Conservation (phyloP, 2,888 invertebrate genomes). For the Drosophila recens region DNA sequence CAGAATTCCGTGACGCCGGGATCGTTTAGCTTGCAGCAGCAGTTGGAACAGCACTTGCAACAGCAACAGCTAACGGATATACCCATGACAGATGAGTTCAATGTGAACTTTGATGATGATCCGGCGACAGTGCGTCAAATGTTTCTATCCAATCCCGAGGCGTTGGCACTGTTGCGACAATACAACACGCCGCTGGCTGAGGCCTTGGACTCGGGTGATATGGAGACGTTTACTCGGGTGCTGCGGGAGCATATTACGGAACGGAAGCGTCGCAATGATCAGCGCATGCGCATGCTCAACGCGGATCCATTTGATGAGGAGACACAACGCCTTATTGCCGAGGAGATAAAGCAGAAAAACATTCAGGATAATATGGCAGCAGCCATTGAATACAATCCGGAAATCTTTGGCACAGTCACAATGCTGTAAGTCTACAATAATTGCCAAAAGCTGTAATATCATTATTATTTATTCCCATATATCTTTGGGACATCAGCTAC, state of each 20-base stretch:
- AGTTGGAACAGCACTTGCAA: slow-evolving; percentile 43
- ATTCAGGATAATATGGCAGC: slow-evolving; percentile 99
- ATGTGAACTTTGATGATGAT: slow-evolving; percentile 89
- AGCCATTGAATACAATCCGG: slow-evolving; percentile 99
- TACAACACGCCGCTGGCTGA: slow-evolving; percentile 97
- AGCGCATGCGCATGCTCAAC: slow-evolving; percentile 94
- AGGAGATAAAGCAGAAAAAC: slow-evolving; percentile 97
- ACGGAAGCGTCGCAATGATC: slow-evolving; percentile 92
- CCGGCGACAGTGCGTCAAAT: slow-evolving; percentile 93
- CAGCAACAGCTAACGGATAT: slow-evolving; percentile 52
- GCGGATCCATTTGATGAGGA: slow-evolving; percentile 98
- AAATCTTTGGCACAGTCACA: slow-evolving; percentile 98
- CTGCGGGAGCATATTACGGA: slow-evolving; percentile 93
- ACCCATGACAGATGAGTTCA: slow-evolving; percentile 82
- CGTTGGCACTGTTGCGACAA: slow-evolving; percentile 94
- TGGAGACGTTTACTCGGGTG: slow-evolving; percentile 92
- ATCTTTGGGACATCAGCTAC: slow-evolving; percentile 86
- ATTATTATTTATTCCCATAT: neutral
- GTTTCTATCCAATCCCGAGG: slow-evolving; percentile 95
- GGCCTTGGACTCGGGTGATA: slow-evolving; percentile 93
- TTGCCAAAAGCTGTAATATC: neutral
- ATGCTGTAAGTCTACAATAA: slow-evolving; percentile 90
- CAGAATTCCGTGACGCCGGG: slow-evolving; percentile 28
- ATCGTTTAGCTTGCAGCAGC: slow-evolving; percentile 19
- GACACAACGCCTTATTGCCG: slow-evolving; percentile 97